Percentiles rank a stretch among this genome's conserved stretches.
phyloP scores from a whole-genome alignment of 2,888 invertebrate genomes.

The Poecilobothrus nobilitatus region DNA sequence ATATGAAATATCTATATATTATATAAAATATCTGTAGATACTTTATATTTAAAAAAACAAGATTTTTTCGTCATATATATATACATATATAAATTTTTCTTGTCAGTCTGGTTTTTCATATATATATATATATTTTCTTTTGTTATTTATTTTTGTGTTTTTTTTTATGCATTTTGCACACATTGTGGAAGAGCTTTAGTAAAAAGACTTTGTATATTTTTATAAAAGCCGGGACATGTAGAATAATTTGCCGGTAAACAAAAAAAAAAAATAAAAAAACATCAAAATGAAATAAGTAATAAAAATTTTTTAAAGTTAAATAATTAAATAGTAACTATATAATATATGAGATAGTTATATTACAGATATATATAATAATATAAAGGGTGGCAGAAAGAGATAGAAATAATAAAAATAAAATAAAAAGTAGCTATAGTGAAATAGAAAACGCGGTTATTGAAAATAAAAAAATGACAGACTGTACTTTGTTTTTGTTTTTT shows the following conservation, averaged over 20 bases:
- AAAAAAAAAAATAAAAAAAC: neutral
- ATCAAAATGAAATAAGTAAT: too few relatives aligned
- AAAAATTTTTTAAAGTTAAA: neutral
- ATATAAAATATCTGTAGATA: too few relatives aligned
- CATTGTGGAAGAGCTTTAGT: neutral
- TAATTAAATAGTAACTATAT: neutral
- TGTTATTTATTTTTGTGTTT: neutral
- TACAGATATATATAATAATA: too few relatives aligned
- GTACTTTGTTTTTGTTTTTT: neutral
- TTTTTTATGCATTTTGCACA: neutral
- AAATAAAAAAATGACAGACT: neutral
- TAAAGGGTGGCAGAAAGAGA: neutral
- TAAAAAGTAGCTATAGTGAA: neutral
- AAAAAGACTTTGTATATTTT: too few relatives aligned
- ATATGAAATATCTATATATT: too few relatives aligned
- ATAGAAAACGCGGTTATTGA: neutral
- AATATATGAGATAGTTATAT: neutral
- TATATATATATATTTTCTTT: too few relatives aligned
- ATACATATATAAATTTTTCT: neutral
- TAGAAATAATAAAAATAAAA: too few relatives aligned
- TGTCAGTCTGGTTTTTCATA: neutral
- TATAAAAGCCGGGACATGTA: neutral
- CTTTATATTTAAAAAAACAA: too few relatives aligned
- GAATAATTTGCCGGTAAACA: neutral
- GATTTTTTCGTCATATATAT: too few relatives aligned